These are phyloP conservation scores for Mastomys natalensis DNA, from an alignment of 2,113 vertebrate genomes.

Conservation along the genomic window DNA sequence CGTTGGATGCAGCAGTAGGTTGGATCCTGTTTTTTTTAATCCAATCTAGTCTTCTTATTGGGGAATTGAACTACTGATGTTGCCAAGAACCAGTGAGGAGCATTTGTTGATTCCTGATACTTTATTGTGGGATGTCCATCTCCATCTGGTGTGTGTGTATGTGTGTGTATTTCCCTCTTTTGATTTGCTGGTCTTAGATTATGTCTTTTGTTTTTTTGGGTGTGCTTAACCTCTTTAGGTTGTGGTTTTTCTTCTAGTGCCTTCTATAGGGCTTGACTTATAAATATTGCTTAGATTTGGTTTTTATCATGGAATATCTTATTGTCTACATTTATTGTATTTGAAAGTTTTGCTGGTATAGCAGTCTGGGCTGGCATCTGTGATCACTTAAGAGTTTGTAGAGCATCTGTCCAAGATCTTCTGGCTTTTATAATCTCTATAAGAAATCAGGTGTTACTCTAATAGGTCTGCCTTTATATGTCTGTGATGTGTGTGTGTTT, in stretches of 20 bases:
- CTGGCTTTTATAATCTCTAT: background rate
- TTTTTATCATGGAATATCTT: background rate
- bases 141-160: too few relatives aligned
- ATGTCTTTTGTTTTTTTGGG: background rate
- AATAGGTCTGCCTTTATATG: background rate
- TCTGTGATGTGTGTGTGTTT: background rate
- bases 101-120: background rate
- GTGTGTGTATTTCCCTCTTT: background rate
- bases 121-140: background rate
- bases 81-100: too few relatives aligned
- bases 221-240: background rate
- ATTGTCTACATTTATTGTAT: background rate
- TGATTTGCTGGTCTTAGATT: background rate
- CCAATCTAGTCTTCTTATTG: background rate
- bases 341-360: background rate
- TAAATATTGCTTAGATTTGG: background rate
- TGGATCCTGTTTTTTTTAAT: background rate
- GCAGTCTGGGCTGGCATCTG: background rate
- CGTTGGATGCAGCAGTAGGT: background rate
- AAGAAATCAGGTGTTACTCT: background rate
- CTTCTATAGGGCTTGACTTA: background rate
- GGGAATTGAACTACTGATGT: background rate
- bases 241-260: background rate
- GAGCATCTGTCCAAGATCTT: background rate
- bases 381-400: background rate